Base-by-base conservation (phyloP, 2,797 vertebrate species). In the Anguilla obscura region DNA sequence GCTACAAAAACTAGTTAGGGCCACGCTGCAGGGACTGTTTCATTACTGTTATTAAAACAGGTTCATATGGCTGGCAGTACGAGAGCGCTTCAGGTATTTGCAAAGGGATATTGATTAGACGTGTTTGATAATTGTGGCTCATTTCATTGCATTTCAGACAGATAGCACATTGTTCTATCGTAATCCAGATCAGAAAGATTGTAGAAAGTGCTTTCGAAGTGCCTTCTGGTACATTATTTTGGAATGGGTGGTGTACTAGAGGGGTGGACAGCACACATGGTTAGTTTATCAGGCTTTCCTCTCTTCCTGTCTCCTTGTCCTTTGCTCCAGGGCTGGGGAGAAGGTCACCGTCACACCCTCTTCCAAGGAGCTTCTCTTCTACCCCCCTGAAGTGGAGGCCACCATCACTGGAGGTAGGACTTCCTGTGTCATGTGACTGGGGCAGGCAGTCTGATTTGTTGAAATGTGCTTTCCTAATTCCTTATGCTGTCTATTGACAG, bases 341-440 rank as follows among this genome's bases (percentile, higher is more conserved):
- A 99, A 97, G 93, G 97, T 99, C 93, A 98, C 97, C 0, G 98
- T 99, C 83, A 99, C 97, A 0, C 98, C 99, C 0, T 98, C 98
- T 0, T 99, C 99, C 16, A 99, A 98, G 93, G 98, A 99, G 89
- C 96, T 99, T 30, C 97, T 99, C 79, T 99, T 99, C 91, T 98
- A 99, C 87, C 99, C 99, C 0, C 97, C 98, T 48, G 98, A 97
- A 89, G 96, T 99, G 84, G 98, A 99, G 92, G 97, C 97, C 84
- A 96, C 96, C 0, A 96, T 99, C 94, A 98, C 97, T 56, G 98
- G 98, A 96, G 99, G 99, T 98, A 93, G 80, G 89, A 87, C 27
- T 14, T 40, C 5, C 18, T 54, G 40, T 56, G 0, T 63, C 33
- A 27, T 24, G 54, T 85, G 54, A 60, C 54, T 40, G 40, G 24